phyloP scores from a whole-genome alignment of 2,888 invertebrate genomes.

The Aphidius colemani region DNA sequence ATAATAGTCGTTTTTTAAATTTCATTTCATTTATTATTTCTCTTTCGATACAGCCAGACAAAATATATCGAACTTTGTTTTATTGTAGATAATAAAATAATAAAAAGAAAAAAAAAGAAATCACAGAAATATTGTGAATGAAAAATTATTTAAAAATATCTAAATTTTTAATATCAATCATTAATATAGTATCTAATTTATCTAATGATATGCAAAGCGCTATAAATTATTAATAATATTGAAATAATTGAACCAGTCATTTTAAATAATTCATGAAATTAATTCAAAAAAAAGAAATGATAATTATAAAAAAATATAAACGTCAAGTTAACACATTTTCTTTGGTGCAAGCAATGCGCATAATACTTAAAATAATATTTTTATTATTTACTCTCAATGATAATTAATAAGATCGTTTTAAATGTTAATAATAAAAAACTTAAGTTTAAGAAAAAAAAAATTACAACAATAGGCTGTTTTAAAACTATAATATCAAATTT shows the following conservation, averaged over 20 bases:
- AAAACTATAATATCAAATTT: background rate
- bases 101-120: no score
- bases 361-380: conserved; percentile 15
- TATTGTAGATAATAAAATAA: no score
- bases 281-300: no score
- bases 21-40: no score
- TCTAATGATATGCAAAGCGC: conserved; percentile 36
- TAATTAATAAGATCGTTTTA: no score
- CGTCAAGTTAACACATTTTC: conserved; percentile 17
- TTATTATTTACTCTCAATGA: background rate
- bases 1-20: no score
- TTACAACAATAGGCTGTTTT: conserved; percentile 3
- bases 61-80: no score
- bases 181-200: background rate
- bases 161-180: background rate
- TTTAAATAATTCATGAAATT: no score
- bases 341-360: conserved; percentile 34
- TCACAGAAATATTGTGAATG: no score
- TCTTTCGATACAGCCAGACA: no score
- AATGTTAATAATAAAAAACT: no score
- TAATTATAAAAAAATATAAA: no score
- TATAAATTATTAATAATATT: conserved; percentile 11
- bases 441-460: conserved; percentile 5
- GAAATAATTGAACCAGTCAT: conserved; percentile 19
- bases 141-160: background rate